phyloP scores from a whole-genome alignment of 2,113 vertebrate species.

The Rousettus leschenaultii region DNA sequence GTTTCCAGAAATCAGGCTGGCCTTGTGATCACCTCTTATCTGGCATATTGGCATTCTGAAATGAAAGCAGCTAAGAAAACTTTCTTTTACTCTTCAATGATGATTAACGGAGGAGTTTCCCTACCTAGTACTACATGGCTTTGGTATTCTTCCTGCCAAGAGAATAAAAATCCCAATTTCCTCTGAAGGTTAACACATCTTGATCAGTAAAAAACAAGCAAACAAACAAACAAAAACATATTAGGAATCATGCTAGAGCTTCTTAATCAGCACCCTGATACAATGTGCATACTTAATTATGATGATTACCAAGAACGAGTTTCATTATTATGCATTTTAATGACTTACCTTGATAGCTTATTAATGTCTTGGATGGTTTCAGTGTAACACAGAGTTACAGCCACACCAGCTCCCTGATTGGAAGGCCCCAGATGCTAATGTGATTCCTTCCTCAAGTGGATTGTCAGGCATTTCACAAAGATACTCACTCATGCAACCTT shows the following conservation, averaged over 20 bases:
- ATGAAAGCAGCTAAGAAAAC: background rate
- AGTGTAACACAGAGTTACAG: background rate
- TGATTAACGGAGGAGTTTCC: background rate
- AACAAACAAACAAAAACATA: background rate
- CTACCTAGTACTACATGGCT: background rate
- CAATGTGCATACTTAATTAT: constrained; percentile 41
- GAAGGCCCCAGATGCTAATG: background rate
- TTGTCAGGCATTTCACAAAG: background rate
- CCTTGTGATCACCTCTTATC: background rate
- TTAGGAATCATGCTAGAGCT: background rate
- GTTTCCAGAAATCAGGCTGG: background rate
- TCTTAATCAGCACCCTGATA: constrained; percentile 15
- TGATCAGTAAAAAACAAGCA: background rate
- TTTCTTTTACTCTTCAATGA: background rate
- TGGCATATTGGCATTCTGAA: background rate
- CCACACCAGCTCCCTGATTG: background rate
- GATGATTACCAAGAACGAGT: background rate
- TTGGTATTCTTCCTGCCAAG: background rate
- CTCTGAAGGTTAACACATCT: background rate
- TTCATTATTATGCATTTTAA: background rate
- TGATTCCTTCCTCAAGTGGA: background rate
- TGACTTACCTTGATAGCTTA: background rate
- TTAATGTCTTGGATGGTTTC: background rate
- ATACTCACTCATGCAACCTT: background rate
- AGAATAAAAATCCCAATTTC: background rate